Conservation (phyloP, 2,797 vertebrate species). For the Picus viridis region DNA sequence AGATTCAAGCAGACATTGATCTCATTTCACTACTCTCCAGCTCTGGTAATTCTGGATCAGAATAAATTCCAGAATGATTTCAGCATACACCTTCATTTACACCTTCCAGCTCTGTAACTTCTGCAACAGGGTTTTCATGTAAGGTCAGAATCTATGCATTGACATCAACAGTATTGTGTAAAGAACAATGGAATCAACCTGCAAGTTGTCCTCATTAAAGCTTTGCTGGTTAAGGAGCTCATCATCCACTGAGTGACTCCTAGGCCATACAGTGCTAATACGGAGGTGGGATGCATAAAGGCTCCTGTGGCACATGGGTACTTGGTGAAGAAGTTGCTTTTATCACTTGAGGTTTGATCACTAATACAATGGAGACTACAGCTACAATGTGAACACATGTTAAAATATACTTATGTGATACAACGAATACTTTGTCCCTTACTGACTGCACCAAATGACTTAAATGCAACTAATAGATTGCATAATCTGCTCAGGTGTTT, state of each 20-base stretch:
- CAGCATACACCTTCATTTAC: not conserved
- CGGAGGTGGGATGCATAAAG: not conserved
- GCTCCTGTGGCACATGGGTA: fast-evolving
- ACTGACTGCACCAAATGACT: no score
- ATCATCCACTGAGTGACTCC: not conserved
- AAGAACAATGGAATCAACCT: not conserved
- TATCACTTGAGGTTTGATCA: not conserved
- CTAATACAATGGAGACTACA: not conserved
- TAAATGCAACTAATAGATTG: not conserved
- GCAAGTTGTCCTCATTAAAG: not conserved
- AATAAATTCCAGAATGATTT: not conserved
- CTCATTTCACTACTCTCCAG: not conserved
- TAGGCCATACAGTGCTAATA: not conserved
- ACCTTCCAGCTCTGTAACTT: not conserved
- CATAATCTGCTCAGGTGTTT: not conserved
- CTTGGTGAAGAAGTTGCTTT: not conserved
- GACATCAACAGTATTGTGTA: not conserved
- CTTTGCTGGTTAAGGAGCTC: not conserved
- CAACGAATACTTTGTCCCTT: not conserved
- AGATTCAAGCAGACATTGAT: not conserved
- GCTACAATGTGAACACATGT: not conserved
- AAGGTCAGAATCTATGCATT: not conserved
- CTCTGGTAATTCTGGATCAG: not conserved
- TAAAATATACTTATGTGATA: not conserved
- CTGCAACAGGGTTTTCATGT: not conserved